Evolutionary conservation across 92 coral and sea anemone species (phyloP), one percentile per base, ranked within the genome.

Genomic region (Blastomussa wellsi): DNA sequence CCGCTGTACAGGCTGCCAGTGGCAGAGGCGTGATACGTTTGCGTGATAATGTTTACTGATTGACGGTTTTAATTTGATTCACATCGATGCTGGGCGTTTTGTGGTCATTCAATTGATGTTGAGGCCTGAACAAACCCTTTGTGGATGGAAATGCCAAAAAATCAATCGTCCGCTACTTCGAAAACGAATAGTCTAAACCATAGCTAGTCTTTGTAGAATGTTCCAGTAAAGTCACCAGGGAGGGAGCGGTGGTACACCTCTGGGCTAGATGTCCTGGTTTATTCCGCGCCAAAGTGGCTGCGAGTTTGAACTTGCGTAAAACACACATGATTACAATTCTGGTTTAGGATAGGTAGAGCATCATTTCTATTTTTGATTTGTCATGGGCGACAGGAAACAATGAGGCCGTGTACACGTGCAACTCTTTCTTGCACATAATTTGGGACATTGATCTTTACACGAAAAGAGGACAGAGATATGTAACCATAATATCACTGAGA

Each of bases 21-120:
- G 39, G 78, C 49, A 41, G 36, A 70, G 49, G 76, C 75, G 66
- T 33, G 77, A 67, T 67, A 11, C 49, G 72, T 69, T 33, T 6
- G 78, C 76, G 36, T 82, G 71, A 82, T 82, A 70, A 71, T 71
- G 57, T 81, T n/a, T 36, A 51, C 67, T 81, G 85, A 81, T 72
- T 82, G 86, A 16, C 78, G 33, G 35, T 65, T 71, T 53, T 26
- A 42, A 13, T 71, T 38, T 26, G 36, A 10, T 37, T 53, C 39
- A 1, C 35, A 37, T 35, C 37, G 35, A n/a, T 38, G 17, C 26
- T 26, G 0, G 76, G 66, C 48, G 36, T 33, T 49, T 69, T 68
- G 77, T 38, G 44, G 44, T 32, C 5, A 26, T 79, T 20, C 55
- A 1, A 41, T 38, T 79, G 6, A 16, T 62, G 36, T n/a, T 44